Base-by-base conservation (phyloP, 2,797 vertebrate genomes). In the Salmo trutta region DNA sequence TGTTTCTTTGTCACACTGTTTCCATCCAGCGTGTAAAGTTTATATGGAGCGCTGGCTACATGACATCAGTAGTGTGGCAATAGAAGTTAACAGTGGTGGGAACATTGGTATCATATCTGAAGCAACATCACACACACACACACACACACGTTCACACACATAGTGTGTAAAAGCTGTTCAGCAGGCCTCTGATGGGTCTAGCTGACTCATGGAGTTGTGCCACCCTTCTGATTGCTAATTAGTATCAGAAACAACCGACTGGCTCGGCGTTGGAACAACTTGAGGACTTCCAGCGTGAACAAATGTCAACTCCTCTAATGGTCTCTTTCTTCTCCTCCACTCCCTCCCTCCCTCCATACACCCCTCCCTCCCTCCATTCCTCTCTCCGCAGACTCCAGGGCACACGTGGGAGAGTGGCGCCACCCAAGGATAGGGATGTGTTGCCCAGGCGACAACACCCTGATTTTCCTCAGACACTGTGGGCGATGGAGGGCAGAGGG, bases 171-270 rank as follows among this genome's bases (percentile, higher is more conserved):
- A 21, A 54, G 29, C 73, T 16, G 54, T n/a, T 33, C 77, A 24
- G 59, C 84, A 87, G 21, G 53, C 29, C 85, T 64, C 59, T 24
- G 59, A 64, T 64, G 59, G 56, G 8, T n/a, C 56, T 59, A 59
- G 56, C 85, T 79, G 33, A 47, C 54, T 67, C 51, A 36, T 80
- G 85, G 75, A 87, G 81, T 76, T 85, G 79, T 91, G 89, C 90
- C 89, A 90, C 84, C 86, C 79, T 85, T 92, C 88, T 90, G 89
- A 91, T 91, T 87, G 88, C 89, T 93, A 92, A 91, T 92, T 92
- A 93, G 88, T 87, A 88, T 87, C 90, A 84, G 81, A 94, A 95
- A 91, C 77, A 91, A 87, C 91, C 76, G 91, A 88, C 91, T 91
- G 85, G 88, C 0, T 0, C 88, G 84, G 90, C 81, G 84, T 89